A percentile compares a stretch with the other conserved stretches of the same genome.
Conservation (phyloP, 2,888 invertebrate genomes). For the Orthonevra nobilis region DNA sequence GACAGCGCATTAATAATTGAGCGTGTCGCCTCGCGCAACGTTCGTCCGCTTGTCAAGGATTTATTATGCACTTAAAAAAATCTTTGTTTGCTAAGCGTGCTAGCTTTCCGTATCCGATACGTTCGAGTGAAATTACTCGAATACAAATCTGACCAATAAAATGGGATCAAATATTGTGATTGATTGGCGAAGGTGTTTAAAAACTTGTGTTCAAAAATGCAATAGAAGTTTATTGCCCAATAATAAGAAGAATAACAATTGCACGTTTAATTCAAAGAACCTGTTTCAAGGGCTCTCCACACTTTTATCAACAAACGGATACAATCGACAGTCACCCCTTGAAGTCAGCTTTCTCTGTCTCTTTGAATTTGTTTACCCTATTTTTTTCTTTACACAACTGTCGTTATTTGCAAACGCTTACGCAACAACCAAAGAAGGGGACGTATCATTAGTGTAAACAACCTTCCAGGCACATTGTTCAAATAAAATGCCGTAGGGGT, state of each 20-base stretch:
- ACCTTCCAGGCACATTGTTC: background rate
- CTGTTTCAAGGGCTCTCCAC: background rate
- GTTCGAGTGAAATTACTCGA: no score
- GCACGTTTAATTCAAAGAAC: background rate
- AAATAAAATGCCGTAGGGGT: background rate
- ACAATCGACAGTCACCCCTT: background rate
- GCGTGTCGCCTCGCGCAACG: conserved; percentile 45
- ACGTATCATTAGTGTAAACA: conserved; percentile 10
- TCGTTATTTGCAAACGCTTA: conserved; percentile 32
- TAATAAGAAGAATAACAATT: conserved; percentile 7
- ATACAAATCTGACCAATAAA: no score
- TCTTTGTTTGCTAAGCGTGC: no score
- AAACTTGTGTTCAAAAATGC: no score
- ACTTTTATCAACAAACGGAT: background rate
- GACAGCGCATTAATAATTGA: conserved; percentile 67
- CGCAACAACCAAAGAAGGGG: conserved; percentile 16
- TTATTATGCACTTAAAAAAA: conserved; percentile 60
- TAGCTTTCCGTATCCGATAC: no score
- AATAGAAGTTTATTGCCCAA: no score
- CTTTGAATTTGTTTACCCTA: no score
- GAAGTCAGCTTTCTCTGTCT: no score
- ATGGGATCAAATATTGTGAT: no score
- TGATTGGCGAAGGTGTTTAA: no score
- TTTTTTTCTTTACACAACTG: conserved; percentile 21
- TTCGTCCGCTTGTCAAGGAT: conserved; percentile 62